Conservation (phyloP, 2,113 vertebrate species). For the Grammatotria lemairii region DNA sequence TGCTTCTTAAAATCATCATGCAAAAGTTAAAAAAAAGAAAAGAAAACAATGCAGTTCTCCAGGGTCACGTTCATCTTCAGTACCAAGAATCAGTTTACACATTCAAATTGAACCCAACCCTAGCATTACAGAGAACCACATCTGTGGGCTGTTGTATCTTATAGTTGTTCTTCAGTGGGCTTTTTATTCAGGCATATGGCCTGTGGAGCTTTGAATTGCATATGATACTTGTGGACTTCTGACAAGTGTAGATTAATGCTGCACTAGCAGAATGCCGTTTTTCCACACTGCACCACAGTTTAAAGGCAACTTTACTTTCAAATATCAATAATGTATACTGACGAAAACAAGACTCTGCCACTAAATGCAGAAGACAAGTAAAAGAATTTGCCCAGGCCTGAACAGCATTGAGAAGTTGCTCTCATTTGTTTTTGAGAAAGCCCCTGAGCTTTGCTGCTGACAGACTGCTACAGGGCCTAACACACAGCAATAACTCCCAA, state of each 20-base stretch:
- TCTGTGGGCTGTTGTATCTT: neutral
- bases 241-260: neutral
- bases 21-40: neutral
- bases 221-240: neutral
- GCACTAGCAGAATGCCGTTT: neutral
- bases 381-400: neutral
- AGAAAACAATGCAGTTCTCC: neutral
- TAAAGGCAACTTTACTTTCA: neutral
- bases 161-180: neutral
- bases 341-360: neutral
- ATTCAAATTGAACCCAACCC: neutral
- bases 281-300: neutral
- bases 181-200: neutral
- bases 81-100: neutral
- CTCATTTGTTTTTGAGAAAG: neutral
- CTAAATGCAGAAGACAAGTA: neutral
- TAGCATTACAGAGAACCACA: neutral
- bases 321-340: constrained; percentile 3
- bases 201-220: neutral
- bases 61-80: neutral
- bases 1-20: neutral
- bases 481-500: neutral
- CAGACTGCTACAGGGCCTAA: neutral
- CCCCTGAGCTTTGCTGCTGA: neutral
- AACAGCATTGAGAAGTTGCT: neutral